Base-by-base conservation (phyloP, 2,888 invertebrate species). In the Ethmia dodecea region DNA sequence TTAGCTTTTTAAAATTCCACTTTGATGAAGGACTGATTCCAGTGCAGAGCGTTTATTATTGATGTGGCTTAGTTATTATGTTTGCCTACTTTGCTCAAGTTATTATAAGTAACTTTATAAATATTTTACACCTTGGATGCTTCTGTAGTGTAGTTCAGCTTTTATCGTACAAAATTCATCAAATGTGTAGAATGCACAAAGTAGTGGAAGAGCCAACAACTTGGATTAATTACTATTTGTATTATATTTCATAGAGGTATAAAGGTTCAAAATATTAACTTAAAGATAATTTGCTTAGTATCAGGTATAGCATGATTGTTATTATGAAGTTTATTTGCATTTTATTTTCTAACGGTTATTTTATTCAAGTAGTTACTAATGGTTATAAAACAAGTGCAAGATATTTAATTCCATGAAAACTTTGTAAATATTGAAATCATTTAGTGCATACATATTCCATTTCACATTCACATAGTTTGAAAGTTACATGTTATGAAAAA, bases 341-440 rank as follows among this genome's bases (percentile, higher is more conserved):
- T 57, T 37, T 52, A 49, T 51, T 59, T 55, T 59, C 49, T 55
- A 52, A 42, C 43, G 33, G 48, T 61, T 67, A 60, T 59, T 68
- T 65, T 74, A 61, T 59, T 61, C 62, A 48, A 34, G 65, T 75
- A 71, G 68, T 49, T 49, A 68, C 56, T 65, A 63, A 61, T 66
- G 33, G 55, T 42, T 66, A 57, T 71, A 66, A 70, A 62, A 55
- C 75, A 77, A 77, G 73, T 41, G 78, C 83, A 79, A 80, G 71
- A 65, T 56, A 16, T 35, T 43, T 25, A 31, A 13, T 10, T n/a
- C 8, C 5, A 1, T 6, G 13, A n/a, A n/a, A 22, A n/a, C n/a
- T 22, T n/a, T 22, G 22, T 22, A 22, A 22, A 22, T 22, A 22
- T n/a, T n/a, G 9, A 22, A 22, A 22, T n/a, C 5, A 22, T 22